These are phyloP conservation scores for Phyllopteryx taeniolatus DNA, from an alignment of 2,113 vertebrate species.

Conservation along the genomic window DNA sequence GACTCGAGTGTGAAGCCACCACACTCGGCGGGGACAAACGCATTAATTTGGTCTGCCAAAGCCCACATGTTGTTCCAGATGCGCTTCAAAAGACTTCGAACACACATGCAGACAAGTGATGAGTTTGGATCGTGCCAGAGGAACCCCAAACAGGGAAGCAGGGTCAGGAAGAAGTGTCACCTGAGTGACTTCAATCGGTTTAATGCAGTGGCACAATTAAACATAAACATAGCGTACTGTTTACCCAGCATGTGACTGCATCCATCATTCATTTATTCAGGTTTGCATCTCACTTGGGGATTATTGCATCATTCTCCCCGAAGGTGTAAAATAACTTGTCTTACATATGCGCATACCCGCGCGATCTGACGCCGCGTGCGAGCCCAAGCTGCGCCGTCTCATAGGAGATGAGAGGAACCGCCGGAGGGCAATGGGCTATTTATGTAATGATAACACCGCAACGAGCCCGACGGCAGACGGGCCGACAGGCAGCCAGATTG, in stretches of 20 bases:
- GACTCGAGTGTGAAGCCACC: conserved; percentile 15
- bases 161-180: background rate
- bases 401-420: conserved; percentile 34
- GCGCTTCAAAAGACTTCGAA: conserved; percentile 18
- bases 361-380: conserved; percentile 5
- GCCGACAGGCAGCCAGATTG: conserved; percentile 6
- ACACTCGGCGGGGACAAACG: conserved; percentile 12
- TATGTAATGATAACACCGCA: conserved; percentile 37
- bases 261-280: background rate
- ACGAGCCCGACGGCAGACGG: conserved; percentile 23
- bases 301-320: conserved; percentile 2
- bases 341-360: conserved; percentile 5
- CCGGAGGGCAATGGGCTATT: conserved; percentile 25
- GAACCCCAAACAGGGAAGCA: background rate
- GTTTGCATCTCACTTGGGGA: background rate
- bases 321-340: conserved; percentile 6
- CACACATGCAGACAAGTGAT: background rate
- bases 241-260: conserved; percentile 4
- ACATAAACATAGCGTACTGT: background rate
- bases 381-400: conserved; percentile 10
- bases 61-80: conserved; percentile 45
- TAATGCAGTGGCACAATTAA: background rate
- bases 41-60: conserved; percentile 28
- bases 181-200: no score
- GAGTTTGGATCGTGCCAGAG: conserved; percentile 17